These are phyloP conservation scores for Eurypyga helias DNA, from an alignment of 2,113 vertebrate genomes.

Conservation along the genomic window DNA sequence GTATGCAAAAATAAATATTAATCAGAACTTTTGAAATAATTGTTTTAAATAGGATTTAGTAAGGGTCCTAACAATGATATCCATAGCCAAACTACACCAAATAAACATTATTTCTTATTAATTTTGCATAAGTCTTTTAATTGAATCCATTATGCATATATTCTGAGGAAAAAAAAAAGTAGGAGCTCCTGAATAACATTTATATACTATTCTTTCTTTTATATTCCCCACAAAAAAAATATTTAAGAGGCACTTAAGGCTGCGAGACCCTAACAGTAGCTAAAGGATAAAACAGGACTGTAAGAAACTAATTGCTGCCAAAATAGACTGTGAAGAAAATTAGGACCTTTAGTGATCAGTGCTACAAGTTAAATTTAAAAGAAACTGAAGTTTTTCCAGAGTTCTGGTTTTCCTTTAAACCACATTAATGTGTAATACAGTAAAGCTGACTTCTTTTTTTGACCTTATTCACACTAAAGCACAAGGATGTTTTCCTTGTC, in stretches of 20 bases:
- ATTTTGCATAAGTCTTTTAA: neutral
- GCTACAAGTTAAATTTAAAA: neutral
- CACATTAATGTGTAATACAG: neutral
- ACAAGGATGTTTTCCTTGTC: neutral
- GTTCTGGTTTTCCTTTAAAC: neutral
- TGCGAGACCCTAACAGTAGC: neutral
- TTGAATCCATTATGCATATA: neutral
- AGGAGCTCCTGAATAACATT: neutral
- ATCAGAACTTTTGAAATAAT: neutral
- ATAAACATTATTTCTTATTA: neutral
- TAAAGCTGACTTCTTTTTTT: neutral
- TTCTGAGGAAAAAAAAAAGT: neutral
- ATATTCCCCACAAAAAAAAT: neutral
- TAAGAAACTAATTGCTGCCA: neutral
- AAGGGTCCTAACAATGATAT: neutral
- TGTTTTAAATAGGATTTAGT: neutral
- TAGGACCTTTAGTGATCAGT: neutral
- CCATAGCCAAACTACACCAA: neutral
- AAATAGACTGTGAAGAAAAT: neutral
- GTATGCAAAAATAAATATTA: neutral
- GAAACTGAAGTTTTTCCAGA: neutral
- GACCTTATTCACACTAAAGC: neutral
- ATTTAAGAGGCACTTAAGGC: neutral
- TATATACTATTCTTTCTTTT: neutral
- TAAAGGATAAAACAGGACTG: neutral